Evolutionary conservation across 2,113 vertebrate genomes (phyloP).

Genomic region (Zosterops borbonicus): DNA sequence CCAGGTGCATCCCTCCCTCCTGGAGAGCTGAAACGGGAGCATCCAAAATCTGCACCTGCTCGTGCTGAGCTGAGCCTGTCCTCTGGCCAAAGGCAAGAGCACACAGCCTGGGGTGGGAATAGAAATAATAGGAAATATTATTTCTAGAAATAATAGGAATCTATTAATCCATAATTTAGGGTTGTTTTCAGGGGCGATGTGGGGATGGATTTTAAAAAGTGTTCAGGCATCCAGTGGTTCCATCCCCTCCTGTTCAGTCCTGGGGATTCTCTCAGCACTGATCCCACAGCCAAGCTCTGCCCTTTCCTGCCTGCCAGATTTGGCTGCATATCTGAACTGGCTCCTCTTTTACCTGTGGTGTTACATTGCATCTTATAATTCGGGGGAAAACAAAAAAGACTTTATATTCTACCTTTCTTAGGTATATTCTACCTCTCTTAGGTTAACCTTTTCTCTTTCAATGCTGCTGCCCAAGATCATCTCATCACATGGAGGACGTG

Average conservation of each 20-base stretch:
- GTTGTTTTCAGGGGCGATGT: neutral
- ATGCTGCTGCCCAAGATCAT: neutral
- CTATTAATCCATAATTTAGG: neutral
- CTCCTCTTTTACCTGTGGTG: neutral
- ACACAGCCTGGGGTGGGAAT: neutral
- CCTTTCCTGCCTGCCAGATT: neutral
- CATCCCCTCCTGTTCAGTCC: neutral
- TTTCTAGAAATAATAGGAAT: no score
- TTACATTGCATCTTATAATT: rapidly evolving
- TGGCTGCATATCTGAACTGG: neutral
- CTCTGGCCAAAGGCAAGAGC: neutral
- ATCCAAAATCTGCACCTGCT: neutral
- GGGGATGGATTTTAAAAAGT: neutral
- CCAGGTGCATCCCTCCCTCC: neutral
- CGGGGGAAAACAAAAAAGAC: neutral
- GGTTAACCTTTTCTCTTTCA: conserved; percentile 2
- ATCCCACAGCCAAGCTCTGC: neutral
- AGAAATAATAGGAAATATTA: no score
- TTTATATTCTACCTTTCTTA: neutral
- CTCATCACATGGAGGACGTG: neutral
- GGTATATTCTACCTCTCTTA: neutral
- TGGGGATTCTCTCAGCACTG: neutral
- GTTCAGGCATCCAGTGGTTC: neutral
- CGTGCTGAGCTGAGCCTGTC: neutral
- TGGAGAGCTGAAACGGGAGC: neutral